These are phyloP conservation scores for Acipenser transmontanus DNA, from an alignment of 2,797 vertebrate genomes.

Conservation along the genomic window DNA sequence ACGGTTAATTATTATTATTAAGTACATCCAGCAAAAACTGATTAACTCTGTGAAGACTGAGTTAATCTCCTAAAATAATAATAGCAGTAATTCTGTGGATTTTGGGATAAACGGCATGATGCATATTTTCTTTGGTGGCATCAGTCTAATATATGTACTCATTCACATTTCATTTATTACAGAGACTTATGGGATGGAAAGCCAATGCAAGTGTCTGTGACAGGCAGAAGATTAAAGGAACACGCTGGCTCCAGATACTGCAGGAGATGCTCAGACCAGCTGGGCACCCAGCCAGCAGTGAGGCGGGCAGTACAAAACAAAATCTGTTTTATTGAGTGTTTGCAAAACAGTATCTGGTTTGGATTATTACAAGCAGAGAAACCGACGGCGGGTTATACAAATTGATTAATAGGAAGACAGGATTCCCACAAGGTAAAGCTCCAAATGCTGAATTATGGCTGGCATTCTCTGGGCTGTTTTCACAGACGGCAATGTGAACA, in stretches of 20 bases:
- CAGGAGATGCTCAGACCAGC: background rate
- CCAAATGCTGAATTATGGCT: background rate
- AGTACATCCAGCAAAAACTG: too few relatives aligned
- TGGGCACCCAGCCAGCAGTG: background rate
- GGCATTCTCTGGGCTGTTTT: background rate
- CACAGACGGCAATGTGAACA: too few relatives aligned
- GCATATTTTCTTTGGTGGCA: background rate
- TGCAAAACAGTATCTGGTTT: background rate
- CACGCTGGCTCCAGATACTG: background rate
- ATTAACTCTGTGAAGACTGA: too few relatives aligned
- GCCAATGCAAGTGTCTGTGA: background rate
- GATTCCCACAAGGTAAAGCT: background rate
- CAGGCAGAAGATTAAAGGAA: background rate
- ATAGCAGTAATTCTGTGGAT: too few relatives aligned
- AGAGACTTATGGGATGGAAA: background rate
- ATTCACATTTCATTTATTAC: too few relatives aligned
- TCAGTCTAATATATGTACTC: background rate
- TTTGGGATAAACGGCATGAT: background rate
- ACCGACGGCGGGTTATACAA: background rate
- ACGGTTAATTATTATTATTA: too few relatives aligned
- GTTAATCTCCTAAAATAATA: too few relatives aligned
- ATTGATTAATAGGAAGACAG: background rate
- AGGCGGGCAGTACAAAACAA: background rate
- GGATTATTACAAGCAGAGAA: background rate
- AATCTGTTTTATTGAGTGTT: background rate